Percentiles rank a stretch among this genome's conserved stretches.
Evolutionary conservation across 2,113 vertebrate genomes (phyloP).

Genomic region (Tauraco erythrolophus): DNA sequence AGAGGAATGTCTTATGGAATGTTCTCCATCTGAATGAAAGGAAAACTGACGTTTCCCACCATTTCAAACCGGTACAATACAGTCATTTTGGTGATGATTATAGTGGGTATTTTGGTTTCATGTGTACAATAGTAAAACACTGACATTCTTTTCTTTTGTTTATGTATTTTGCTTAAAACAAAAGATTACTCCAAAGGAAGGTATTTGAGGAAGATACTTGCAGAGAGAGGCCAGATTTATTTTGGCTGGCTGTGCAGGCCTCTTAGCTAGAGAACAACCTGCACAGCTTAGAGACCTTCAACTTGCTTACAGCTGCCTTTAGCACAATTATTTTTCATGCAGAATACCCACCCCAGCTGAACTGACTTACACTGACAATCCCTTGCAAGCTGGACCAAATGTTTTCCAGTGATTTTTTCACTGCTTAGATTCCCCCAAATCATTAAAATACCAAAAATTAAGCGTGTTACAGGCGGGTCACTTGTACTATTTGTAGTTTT

Average conservation of each 20-base stretch:
- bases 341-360: neutral
- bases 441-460: neutral
- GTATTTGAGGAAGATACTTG: constrained; percentile 29
- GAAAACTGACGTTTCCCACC: constrained; percentile 7
- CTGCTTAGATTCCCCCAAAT: neutral
- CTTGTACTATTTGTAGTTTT: neutral
- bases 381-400: neutral
- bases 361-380: neutral
- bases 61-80: neutral
- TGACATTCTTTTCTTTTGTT: constrained; percentile 21
- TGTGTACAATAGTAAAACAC: neutral
- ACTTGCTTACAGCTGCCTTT: neutral
- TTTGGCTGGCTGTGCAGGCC: neutral
- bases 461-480: neutral
- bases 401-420: neutral
- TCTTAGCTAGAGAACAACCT: neutral
- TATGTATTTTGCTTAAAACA: constrained; percentile 53
- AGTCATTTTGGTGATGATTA: constrained; percentile 10
- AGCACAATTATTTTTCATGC: neutral
- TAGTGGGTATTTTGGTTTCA: neutral
- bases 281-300: neutral
- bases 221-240: neutral
- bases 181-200: constrained; percentile 12
- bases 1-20: neutral
- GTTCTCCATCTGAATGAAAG: neutral